A percentile compares a stretch with the other conserved stretches of the same genome.
These are phyloP conservation scores for Proteles cristata DNA, from an alignment of 2,113 vertebrate genomes.

Conservation along the genomic window DNA sequence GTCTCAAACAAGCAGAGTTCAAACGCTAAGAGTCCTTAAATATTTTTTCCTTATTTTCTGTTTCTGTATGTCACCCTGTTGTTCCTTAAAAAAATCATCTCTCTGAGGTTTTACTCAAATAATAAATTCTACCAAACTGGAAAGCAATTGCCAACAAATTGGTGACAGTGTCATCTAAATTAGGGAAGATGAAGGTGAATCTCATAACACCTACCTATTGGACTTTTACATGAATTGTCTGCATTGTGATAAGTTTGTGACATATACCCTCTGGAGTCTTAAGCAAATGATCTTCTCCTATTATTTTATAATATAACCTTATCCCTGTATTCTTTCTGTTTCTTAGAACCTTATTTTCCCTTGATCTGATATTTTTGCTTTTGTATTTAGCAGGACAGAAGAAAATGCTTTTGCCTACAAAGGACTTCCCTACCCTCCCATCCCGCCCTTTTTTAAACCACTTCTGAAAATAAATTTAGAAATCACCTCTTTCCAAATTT, in stretches of 20 bases:
- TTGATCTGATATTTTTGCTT: slow-evolving; percentile 33
- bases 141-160: slow-evolving; percentile 42
- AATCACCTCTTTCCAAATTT: slow-evolving; percentile 36
- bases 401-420: slow-evolving; percentile 36
- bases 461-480: slow-evolving; percentile 32
- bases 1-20: slow-evolving; percentile 58
- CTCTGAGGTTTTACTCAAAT: slow-evolving; percentile 59
- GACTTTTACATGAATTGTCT: background rate
- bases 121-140: slow-evolving; percentile 23
- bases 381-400: slow-evolving; percentile 21
- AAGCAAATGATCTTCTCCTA: background rate
- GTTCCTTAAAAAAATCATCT: slow-evolving; percentile 10
- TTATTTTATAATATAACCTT: slow-evolving; percentile 5
- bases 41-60: background rate
- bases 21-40: background rate
- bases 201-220: background rate
- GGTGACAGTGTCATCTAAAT: background rate
- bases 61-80: background rate
- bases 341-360: background rate
- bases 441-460: background rate
- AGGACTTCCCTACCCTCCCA: background rate
- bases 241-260: background rate
- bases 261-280: background rate
- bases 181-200: background rate
- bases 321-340: background rate